Base-by-base conservation (phyloP, 2,113 vertebrate genomes). In the Lophotis ruficrista region DNA sequence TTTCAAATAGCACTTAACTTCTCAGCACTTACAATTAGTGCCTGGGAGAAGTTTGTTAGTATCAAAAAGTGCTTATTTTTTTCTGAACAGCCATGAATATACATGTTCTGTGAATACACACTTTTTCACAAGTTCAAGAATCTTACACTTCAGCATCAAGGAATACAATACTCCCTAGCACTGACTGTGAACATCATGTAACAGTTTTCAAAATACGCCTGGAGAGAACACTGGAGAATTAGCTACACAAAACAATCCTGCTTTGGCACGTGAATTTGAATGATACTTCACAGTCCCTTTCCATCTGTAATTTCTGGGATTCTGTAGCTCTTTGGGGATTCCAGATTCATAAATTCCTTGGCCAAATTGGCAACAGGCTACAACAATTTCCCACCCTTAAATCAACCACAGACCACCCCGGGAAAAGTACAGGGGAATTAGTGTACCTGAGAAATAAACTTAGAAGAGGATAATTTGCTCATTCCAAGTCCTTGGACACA, bases 341-440 rank as follows among this genome's bases (percentile, higher is more conserved):
- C 30, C 38, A 86, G 33, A 73, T 92, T 92, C 71, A 90, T 85
- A 88, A 95, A 94, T 60, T 87, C 58, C 35, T 90, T 35, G 47
- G 57, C 73, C 70, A 94, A 87, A 96, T 2, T 76, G 57, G 79
- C 85, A 90, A 77, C 45, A 62, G 54, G 12, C 66, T 80, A 50
- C 45, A 96, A 72, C 16, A 51, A 83, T 83, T 93, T 96, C 89
- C 82, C 85, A 73, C 71, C 54, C 50, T 88, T 95, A 93, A 95
- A 96, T 92, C 62, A 90, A 50, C 70, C 83, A 50, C 87, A 92
- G 75, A 73, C 43, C 68, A 38, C 33, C 57, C 43, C 10, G 11
- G 80, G 82, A 86, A 62, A 83, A 66, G 38, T 87, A 56, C 5
- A 62, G 50, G 21, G 50, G 58, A 89, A 87, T 53, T 50, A 43